Conservation (phyloP, 1,140 invertebrate species). For the Drosophila triauraria region DNA sequence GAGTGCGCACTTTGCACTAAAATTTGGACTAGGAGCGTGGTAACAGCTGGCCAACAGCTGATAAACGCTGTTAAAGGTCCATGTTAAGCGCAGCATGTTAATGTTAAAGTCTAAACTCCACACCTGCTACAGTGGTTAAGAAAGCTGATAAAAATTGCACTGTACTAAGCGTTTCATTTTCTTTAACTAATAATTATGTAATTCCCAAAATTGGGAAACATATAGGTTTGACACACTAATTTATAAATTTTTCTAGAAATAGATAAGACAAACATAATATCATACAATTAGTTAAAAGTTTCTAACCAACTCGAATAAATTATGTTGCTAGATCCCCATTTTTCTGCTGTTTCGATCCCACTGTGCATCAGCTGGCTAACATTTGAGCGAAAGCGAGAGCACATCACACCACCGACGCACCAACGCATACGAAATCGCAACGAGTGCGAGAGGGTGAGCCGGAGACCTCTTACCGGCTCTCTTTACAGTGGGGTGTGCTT, state of each 20-base stretch:
- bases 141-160: too few species aligned
- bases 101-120: conserved; percentile 56
- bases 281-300: too few species aligned
- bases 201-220: too few species aligned
- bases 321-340: not conserved
- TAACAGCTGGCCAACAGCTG: conserved; percentile 48
- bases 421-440: not conserved
- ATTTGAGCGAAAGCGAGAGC: not conserved
- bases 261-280: too few species aligned
- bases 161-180: too few species aligned
- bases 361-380: conserved; percentile 19
- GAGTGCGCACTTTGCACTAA: conserved; percentile 47
- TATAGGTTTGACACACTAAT: too few species aligned
- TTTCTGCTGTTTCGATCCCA: not conserved
- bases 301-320: not conserved
- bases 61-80: conserved; percentile 36
- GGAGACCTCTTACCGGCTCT: conserved; percentile 3
- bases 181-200: not conserved
- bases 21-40: conserved; percentile 29
- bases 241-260: too few species aligned
- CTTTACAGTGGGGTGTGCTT: not conserved
- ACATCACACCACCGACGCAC: not conserved
- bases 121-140: conserved; percentile 8
- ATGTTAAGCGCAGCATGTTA: conserved; percentile 35
- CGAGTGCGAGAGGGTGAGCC: conserved; percentile 5